A percentile compares a stretch with the other conserved stretches of the same genome.
Evolutionary conservation across 1,140 invertebrate species (phyloP).

Genomic region (Melitaea cinxia): DNA sequence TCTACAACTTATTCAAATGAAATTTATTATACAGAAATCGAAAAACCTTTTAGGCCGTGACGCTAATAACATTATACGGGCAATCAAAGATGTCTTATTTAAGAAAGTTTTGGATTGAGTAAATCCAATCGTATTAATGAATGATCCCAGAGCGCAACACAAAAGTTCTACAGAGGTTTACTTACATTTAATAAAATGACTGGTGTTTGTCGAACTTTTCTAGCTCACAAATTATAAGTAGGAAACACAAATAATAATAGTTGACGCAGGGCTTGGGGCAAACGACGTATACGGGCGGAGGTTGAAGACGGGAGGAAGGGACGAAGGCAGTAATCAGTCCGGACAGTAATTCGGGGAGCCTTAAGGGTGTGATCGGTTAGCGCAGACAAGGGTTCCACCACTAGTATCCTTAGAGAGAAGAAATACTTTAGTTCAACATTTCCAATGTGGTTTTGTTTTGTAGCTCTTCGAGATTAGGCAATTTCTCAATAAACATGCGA

Average conservation of each 20-base stretch:
- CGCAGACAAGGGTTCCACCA: constrained; percentile 74
- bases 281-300: constrained; percentile 41
- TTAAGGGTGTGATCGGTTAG: constrained; percentile 79
- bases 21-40: constrained; percentile 35
- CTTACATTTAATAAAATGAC: constrained; percentile 75
- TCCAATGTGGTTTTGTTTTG: constrained; percentile 78
- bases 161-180: constrained; percentile 67
- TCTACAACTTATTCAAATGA: constrained; percentile 53
- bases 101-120: constrained; percentile 51
- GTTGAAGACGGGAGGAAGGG: constrained; percentile 38
- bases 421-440: constrained; percentile 79
- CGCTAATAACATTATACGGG: constrained; percentile 42
- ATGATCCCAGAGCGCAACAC: constrained; percentile 66
- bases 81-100: constrained; percentile 52
- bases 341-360: constrained; percentile 75
- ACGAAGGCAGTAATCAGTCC: constrained; percentile 68
- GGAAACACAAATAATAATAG: constrained; percentile 80
- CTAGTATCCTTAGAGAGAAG: constrained; percentile 74
- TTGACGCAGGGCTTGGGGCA: constrained; percentile 63
- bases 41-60: constrained; percentile 39
- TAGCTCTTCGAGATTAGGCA: constrained; percentile 77
- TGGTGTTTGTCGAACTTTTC: constrained; percentile 74
- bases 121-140: constrained; percentile 66
- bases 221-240: constrained; percentile 76
- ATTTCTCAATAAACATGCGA: constrained; percentile 77